Evolutionary conservation across 2,113 vertebrate species (phyloP).

Genomic region (Vimba vimba): DNA sequence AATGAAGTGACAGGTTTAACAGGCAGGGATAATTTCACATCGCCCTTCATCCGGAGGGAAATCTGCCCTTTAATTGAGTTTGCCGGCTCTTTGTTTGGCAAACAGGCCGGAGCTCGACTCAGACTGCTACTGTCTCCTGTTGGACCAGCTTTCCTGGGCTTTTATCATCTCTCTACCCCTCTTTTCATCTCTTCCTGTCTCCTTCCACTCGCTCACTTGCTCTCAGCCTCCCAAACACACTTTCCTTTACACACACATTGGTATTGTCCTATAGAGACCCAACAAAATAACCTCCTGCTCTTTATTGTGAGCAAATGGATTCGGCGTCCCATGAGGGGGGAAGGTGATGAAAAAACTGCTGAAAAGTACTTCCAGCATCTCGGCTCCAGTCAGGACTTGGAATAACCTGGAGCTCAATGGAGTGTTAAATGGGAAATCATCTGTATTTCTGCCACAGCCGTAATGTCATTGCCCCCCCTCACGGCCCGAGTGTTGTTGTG

Average conservation of each 20-base stretch:
- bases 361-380: slow-evolving; percentile 65
- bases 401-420: slow-evolving; percentile 84
- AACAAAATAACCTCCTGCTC: slow-evolving; percentile 43
- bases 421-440: slow-evolving; percentile 90
- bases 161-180: slow-evolving; percentile 43
- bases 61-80: slow-evolving; percentile 77
- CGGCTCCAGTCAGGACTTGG: slow-evolving; percentile 69
- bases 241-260: slow-evolving; percentile 30
- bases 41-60: slow-evolving; percentile 72
- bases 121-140: slow-evolving; percentile 62
- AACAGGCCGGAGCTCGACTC: slow-evolving; percentile 65
- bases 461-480: slow-evolving; percentile 73
- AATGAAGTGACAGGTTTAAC: slow-evolving; percentile 80
- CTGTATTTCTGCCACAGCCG: slow-evolving; percentile 84
- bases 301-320: slow-evolving; percentile 65
- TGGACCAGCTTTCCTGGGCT: slow-evolving; percentile 54
- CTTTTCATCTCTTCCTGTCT: slow-evolving; percentile 34
- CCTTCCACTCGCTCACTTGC: slow-evolving; percentile 12
- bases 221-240: slow-evolving; percentile 48
- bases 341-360: slow-evolving; percentile 66
- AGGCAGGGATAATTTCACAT: slow-evolving; percentile 76
- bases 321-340: slow-evolving; percentile 59
- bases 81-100: slow-evolving; percentile 73
- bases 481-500: slow-evolving; percentile 35
- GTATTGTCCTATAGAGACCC: slow-evolving; percentile 28